Evolutionary conservation across 2,888 invertebrate genomes (phyloP).

Genomic region (Yponomeuta sedellus): DNA sequence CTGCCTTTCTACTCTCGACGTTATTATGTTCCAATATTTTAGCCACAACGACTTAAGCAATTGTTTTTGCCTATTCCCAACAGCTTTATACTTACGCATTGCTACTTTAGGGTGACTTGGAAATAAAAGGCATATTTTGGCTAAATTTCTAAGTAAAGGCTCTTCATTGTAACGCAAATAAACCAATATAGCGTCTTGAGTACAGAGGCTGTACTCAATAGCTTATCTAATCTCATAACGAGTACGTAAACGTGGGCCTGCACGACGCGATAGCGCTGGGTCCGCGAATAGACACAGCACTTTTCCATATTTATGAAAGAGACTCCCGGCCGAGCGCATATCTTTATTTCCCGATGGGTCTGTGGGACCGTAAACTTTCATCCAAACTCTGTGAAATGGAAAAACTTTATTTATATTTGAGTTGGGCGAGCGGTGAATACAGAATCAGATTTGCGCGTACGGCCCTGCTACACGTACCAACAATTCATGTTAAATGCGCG

Average conservation of each 20-base stretch:
- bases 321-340: constrained; percentile 38
- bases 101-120: too few relatives aligned
- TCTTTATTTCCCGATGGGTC: constrained; percentile 58
- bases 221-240: background rate
- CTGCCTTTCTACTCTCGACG: background rate
- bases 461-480: constrained; percentile 20
- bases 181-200: too few relatives aligned
- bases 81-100: too few relatives aligned
- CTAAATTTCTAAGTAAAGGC: too few relatives aligned
- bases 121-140: too few relatives aligned
- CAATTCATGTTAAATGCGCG: constrained; percentile 20
- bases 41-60: too few relatives aligned
- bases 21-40: too few relatives aligned
- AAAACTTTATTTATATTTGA: constrained; percentile 72
- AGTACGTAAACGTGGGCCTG: background rate
- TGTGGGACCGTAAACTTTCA: constrained; percentile 53
- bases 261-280: background rate
- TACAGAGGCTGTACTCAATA: too few relatives aligned
- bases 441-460: constrained; percentile 47
- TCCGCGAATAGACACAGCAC: constrained; percentile 24
- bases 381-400: constrained; percentile 55
- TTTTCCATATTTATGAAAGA: constrained; percentile 44
- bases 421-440: constrained; percentile 61
- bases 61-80: too few relatives aligned
- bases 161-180: too few relatives aligned